A percentile compares a stretch with the other conserved stretches of the same genome.
Conservation (phyloP, 2,113 vertebrate species). For the Kobus ellipsiprymnus region DNA sequence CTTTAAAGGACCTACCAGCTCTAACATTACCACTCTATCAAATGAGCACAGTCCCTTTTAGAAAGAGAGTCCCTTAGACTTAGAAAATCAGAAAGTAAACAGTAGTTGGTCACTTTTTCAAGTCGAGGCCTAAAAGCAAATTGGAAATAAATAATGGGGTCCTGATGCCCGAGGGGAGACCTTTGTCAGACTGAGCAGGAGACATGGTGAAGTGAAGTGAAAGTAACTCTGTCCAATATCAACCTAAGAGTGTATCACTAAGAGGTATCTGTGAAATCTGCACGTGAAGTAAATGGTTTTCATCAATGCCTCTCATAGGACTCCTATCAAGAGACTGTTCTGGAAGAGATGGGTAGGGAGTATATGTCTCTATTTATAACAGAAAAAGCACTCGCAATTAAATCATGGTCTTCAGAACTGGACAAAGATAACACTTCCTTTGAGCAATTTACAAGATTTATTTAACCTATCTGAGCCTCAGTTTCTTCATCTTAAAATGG, state of each 20-base stretch:
- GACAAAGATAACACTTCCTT: background rate
- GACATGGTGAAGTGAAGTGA: background rate
- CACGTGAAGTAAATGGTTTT: background rate
- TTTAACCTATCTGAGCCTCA: background rate
- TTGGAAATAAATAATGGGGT: background rate
- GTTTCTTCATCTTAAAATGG: slow-evolving; percentile 8
- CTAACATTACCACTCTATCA: background rate
- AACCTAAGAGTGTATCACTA: background rate
- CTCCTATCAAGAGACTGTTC: background rate
- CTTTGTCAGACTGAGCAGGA: background rate
- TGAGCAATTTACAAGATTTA: background rate
- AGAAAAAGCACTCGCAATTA: background rate
- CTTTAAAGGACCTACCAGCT: background rate
- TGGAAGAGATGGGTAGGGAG: background rate
- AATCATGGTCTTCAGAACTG: background rate
- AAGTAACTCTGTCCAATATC: background rate
- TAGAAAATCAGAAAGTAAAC: background rate
- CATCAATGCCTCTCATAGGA: background rate
- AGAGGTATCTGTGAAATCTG: background rate
- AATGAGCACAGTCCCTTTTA: background rate
- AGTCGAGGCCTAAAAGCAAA: background rate
- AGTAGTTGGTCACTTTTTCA: background rate
- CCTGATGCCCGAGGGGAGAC: background rate
- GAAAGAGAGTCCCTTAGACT: background rate
- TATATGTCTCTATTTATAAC: background rate